These are phyloP conservation scores for Diarsia mendica DNA, from an alignment of 2,888 invertebrate species.

Conservation along the genomic window DNA sequence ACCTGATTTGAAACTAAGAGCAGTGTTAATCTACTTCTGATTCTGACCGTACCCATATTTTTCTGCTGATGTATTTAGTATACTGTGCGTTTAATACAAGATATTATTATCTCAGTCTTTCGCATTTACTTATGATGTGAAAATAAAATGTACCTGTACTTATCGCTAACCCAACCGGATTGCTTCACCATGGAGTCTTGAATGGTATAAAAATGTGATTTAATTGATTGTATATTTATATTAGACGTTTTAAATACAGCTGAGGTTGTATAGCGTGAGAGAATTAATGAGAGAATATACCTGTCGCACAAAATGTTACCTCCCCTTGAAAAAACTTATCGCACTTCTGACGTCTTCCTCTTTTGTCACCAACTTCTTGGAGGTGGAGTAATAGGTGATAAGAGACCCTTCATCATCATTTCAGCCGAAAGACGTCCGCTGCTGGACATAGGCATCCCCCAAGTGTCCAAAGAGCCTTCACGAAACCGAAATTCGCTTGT, in stretches of 20 bases:
- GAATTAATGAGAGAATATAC: conserved; percentile 5
- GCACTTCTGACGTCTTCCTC: background rate
- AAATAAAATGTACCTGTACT: background rate
- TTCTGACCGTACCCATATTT: too few relatives aligned
- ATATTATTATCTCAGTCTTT: background rate
- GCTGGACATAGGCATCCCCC: too few relatives aligned
- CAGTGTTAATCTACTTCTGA: too few relatives aligned
- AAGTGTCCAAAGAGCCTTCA: background rate
- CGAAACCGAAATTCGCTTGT: background rate
- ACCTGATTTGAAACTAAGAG: too few relatives aligned
- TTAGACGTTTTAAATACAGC: background rate
- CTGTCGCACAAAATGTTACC: conserved; percentile 29
- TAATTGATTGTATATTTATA: conserved; percentile 7
- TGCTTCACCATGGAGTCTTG: background rate
- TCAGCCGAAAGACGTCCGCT: too few relatives aligned
- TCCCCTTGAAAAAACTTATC: background rate
- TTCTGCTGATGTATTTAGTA: too few relatives aligned
- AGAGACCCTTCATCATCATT: too few relatives aligned
- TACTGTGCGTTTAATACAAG: background rate
- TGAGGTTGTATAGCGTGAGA: background rate
- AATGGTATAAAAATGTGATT: conserved; percentile 2
- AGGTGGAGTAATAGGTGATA: too few relatives aligned
- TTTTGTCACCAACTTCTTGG: background rate
- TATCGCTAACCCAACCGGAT: background rate
- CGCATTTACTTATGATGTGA: background rate